Percentiles rank a stretch among this genome's conserved stretches.
Evolutionary conservation across 2,888 invertebrate species (phyloP).

Genomic region (Drosophila vallismaia): DNA sequence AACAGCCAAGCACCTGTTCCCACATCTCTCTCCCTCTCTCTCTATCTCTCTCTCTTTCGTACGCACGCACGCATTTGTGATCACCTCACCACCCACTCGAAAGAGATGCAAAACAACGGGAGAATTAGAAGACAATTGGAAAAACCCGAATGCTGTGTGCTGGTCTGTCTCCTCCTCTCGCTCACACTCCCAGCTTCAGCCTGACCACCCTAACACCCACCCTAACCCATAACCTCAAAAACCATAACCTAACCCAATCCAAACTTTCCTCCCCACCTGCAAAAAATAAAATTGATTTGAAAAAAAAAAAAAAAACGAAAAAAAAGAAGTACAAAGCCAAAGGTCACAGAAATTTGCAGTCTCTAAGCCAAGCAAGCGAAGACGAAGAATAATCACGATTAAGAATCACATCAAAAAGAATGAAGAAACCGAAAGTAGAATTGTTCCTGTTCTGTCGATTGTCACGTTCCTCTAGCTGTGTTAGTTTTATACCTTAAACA

Average conservation of each 20-base stretch:
- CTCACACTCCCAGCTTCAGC: constrained; percentile 8
- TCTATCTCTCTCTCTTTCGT: constrained; percentile 10
- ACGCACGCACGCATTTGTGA: constrained; percentile 39
- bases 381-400: constrained; percentile 20
- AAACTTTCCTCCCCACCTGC: constrained; percentile 20
- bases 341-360: constrained; percentile 37
- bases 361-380: constrained; percentile 23
- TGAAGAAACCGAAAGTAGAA: constrained; percentile 77
- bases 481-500: constrained; percentile 87
- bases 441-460: constrained; percentile 85
- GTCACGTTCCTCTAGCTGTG: constrained; percentile 85
- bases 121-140: constrained; percentile 6
- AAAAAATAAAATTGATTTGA: constrained; percentile 6
- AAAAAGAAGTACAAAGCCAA: constrained; percentile 32
- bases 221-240: background rate
- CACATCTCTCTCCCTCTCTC: constrained; percentile 12
- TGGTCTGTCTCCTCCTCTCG: constrained; percentile 17
- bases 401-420: constrained; percentile 30
- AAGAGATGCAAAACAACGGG: background rate
- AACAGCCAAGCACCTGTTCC: constrained; percentile 40
- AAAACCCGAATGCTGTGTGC: constrained; percentile 5
- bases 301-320: no score
- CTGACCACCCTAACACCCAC: constrained; percentile 1
- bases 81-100: constrained; percentile 8
- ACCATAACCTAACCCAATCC: constrained; percentile 10